These are phyloP conservation scores for Monochamus saltuarius DNA, from an alignment of 1,140 invertebrate species.

Conservation along the genomic window DNA sequence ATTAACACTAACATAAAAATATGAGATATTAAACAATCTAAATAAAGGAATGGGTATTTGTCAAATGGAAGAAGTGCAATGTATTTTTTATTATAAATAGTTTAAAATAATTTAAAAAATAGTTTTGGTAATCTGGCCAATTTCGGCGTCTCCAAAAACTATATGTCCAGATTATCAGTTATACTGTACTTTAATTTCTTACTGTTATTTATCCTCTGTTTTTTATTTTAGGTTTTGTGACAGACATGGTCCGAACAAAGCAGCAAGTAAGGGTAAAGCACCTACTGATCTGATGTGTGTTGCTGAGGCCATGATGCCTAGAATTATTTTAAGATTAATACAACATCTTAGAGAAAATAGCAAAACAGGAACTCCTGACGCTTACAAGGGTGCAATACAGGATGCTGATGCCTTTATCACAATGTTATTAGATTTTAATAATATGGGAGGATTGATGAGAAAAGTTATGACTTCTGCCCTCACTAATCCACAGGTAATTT, in stretches of 20 bases:
- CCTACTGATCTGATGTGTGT: slow-evolving; percentile 86
- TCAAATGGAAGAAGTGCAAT: too few species aligned
- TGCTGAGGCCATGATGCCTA: slow-evolving; percentile 90
- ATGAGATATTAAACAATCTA: too few species aligned
- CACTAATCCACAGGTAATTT: slow-evolving; percentile 71
- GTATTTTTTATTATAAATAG: too few species aligned
- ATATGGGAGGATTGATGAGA: slow-evolving; percentile 93
- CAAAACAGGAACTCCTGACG: slow-evolving; percentile 52
- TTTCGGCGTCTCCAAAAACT: too few species aligned
- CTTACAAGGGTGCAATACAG: slow-evolving; percentile 66
- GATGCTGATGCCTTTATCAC: slow-evolving; percentile 83
- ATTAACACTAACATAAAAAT: too few species aligned
- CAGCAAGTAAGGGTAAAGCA: slow-evolving; percentile 69
- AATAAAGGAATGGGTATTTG: too few species aligned
- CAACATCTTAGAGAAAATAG: slow-evolving; percentile 85
- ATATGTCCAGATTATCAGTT: too few species aligned
- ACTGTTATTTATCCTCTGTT: too few species aligned
- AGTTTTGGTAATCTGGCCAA: too few species aligned
- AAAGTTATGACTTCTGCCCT: slow-evolving; percentile 86
- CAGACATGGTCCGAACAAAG: slow-evolving; percentile 84
- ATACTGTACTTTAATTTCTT: too few species aligned
- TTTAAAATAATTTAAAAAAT: too few species aligned
- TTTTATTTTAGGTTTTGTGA: slow-evolving; percentile 78
- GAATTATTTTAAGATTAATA: slow-evolving; percentile 83
- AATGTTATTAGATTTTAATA: slow-evolving; percentile 89